Conservation (phyloP, 1,140 invertebrate species). For the Cherax quadricarinatus region DNA sequence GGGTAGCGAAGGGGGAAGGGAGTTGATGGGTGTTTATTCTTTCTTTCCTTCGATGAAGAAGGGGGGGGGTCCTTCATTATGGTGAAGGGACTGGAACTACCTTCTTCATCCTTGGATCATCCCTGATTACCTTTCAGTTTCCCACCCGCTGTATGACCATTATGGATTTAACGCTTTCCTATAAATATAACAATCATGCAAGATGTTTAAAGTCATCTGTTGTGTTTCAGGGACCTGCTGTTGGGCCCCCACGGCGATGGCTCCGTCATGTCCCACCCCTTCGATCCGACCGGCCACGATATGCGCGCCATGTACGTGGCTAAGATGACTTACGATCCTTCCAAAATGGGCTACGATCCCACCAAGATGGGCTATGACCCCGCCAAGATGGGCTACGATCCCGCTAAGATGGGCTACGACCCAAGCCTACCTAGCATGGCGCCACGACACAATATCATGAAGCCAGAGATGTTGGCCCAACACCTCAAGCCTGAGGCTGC, state of each 20-base stretch:
- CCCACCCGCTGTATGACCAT: too few species aligned
- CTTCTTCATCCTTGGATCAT: too few species aligned
- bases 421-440: constrained; percentile 35
- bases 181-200: too few species aligned
- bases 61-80: too few species aligned
- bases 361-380: constrained; percentile 65
- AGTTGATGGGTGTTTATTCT: too few species aligned
- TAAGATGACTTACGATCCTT: constrained; percentile 59
- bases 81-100: too few species aligned
- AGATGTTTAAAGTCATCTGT: not conserved
- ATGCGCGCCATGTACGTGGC: constrained; percentile 65
- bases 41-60: too few species aligned
- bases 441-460: constrained; percentile 42
- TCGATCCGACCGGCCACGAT: constrained; percentile 56
- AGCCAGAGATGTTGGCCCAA: constrained; percentile 43
- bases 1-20: too few species aligned
- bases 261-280: constrained; percentile 56
- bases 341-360: constrained; percentile 61
- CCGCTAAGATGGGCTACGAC: constrained; percentile 65
- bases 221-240: constrained; percentile 52
- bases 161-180: too few species aligned
- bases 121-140: too few species aligned
- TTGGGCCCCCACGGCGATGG: constrained; percentile 53
- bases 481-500: constrained; percentile 56
- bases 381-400: constrained; percentile 58